Base-by-base conservation (phyloP, 2,797 vertebrate genomes). In the Coccyzus lansbergi region DNA sequence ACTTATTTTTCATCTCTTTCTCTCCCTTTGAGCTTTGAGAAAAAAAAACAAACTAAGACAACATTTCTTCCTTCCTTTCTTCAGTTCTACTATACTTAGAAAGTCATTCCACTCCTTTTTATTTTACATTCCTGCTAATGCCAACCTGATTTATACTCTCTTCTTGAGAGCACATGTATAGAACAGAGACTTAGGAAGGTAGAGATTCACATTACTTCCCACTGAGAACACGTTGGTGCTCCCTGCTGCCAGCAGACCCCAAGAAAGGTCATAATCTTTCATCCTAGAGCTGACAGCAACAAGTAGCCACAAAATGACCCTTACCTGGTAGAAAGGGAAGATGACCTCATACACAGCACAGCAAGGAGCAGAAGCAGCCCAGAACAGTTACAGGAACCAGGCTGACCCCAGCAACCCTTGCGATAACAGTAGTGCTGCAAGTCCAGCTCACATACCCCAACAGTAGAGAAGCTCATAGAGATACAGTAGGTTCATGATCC, bases 381-480 rank as follows among this genome's bases (percentile, higher is more conserved):
- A 44, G 42, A 44, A 44, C 18, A 18, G 42, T 42, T 16, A 44
- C 38, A 38, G 12, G 38, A 38, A 12, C 38, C 38, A 38, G 38
- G 38, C 38, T 38, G 38, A 38, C 38, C 38, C 38, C 38, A 38
- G 12, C 38, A 38, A 38, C 38, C 38, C 9, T 38, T 38, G 38
- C 9, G 38, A 18, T 16, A 18, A 44, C 42, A 16, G 18, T 16
- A 44, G 18, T 44, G 42, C 42, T 44, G 16, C 18, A 18, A 18
- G 18, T 16, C 18, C 15, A 16, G 42, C 38, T 1, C 5, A 49
- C 4, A 19, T 8, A 26, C 42, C 28, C 36, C 28, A 51, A n/a
- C 44, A 25, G 2, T 3, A 2, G 26, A 4, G 15, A 56, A n/a
- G 19, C 5, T 15, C 13, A 11, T 1, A 1, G 18, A 1, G 1